Base-by-base conservation (phyloP, 2,888 invertebrate species). In the Carterocephalus palaemon region DNA sequence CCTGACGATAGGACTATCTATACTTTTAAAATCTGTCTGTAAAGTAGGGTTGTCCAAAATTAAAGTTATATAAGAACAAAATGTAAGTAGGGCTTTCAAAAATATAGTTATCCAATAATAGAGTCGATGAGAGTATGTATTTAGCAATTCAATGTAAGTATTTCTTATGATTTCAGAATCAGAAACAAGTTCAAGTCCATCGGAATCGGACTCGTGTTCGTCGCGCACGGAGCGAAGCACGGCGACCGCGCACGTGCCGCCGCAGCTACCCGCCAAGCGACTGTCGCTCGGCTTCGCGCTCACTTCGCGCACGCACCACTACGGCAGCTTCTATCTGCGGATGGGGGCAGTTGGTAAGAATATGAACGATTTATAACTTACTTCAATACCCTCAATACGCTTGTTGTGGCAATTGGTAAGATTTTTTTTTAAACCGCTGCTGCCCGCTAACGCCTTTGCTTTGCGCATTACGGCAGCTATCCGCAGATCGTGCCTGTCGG, bases 241-340 rank as follows among this genome's bases (percentile, higher is more conserved):
- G 5, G 71, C 82, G 10, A 76, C 75, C 31, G 65, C 77, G 48
- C 70, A 81, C 63, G 54, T 74, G 53, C 61, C 85, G 59, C 67
- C 77, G 52, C 70, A 81, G 48, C 56, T 79, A 52, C 62, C 75
- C 20, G 72, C 88, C 56, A 73, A 86, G 78, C 60, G 87, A 53
- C 60, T 90, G 68, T 76, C 90, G 36, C 68, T 88, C 0, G 88
- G 87, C 3, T 88, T 87, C 49, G 88, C 86, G 1, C 69, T 86
- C 7, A 76, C 86, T 1, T 79, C 89, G 1, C 73, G 89, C 29
- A 90, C 90, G 1, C 93, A 94, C 59, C 95, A 96, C 75, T 96
- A 95, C 64, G 96, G 96, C 37, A 96, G 96, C 76, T 96, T 97
- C 78, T 97, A 97, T 77, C 87, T 97, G 48, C 89, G 96, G 57